Conservation (phyloP, 2,888 invertebrate species). For the Drosophila setosimentum region DNA sequence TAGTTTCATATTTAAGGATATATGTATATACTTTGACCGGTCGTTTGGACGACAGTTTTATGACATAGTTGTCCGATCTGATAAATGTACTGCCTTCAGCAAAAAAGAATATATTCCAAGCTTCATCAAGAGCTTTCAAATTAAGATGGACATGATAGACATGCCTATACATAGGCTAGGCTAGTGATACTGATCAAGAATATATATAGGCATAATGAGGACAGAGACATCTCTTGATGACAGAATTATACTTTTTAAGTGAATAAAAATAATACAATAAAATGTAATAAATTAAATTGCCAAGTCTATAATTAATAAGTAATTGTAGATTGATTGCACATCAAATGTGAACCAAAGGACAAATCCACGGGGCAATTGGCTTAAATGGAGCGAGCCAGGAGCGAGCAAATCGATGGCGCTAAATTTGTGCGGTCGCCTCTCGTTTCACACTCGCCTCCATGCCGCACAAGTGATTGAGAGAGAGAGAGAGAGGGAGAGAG, state of each 20-base stretch:
- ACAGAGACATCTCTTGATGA: not conserved
- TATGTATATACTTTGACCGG: no score
- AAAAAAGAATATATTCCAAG: not conserved
- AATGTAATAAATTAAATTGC: not conserved
- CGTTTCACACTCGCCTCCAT: not conserved
- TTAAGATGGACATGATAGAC: not conserved
- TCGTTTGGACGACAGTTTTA: no score
- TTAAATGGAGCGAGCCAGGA: not conserved
- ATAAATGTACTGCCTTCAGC: not conserved
- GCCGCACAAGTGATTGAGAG: not conserved
- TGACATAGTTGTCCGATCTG: not conserved
- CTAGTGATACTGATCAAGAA: not conserved
- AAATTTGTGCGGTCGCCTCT: not conserved
- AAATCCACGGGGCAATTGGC: constrained; percentile 14
- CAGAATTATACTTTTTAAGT: no score
- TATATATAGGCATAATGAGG: not conserved
- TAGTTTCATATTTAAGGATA: not conserved
- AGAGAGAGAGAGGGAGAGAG: not conserved
- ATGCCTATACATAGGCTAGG: not conserved
- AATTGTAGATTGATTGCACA: constrained; percentile 58
- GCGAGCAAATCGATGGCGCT: constrained; percentile 38
- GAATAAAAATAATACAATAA: not conserved
- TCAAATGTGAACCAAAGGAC: constrained; percentile 14
- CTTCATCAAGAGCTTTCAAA: not conserved
- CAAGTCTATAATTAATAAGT: constrained; percentile 46